Conservation (phyloP, 2,113 vertebrate genomes). For the Shinisaurus crocodilurus region DNA sequence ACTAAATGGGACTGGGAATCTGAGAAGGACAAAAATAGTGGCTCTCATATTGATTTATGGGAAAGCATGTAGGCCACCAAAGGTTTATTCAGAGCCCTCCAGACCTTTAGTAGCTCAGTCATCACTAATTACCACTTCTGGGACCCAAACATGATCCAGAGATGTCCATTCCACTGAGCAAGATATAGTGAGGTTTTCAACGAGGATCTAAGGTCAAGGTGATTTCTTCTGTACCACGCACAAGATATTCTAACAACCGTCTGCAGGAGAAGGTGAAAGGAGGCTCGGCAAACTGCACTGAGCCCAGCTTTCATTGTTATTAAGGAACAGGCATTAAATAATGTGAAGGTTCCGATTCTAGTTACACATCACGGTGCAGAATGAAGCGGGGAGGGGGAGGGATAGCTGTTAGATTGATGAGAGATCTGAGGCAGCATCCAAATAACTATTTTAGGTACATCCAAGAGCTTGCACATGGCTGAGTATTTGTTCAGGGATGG, state of each 20-base stretch:
- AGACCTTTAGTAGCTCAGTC: slow-evolving; percentile 3
- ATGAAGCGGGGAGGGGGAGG: slow-evolving; percentile 23
- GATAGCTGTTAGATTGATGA: slow-evolving; percentile 38
- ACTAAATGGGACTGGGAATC: background rate
- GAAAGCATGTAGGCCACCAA: background rate
- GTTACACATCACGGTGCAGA: slow-evolving; percentile 41
- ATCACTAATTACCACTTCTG: slow-evolving; percentile 4
- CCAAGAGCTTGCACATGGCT: background rate
- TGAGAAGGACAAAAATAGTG: background rate
- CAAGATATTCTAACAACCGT: accelerated
- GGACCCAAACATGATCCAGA: background rate
- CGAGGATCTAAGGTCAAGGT: background rate
- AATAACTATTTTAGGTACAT: background rate
- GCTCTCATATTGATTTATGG: slow-evolving; percentile 12
- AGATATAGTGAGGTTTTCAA: background rate
- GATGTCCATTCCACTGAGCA: background rate
- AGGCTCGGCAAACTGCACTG: slow-evolving; percentile 9
- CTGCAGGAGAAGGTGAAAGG: background rate
- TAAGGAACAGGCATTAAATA: slow-evolving; percentile 53
- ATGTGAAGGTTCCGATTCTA: slow-evolving; percentile 43
- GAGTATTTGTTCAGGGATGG: background rate
- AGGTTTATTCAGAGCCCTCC: background rate
- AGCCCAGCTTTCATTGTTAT: slow-evolving; percentile 41
- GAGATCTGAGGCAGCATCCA: slow-evolving; percentile 4
- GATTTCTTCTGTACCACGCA: accelerated